phyloP scores from a whole-genome alignment of 2,113 vertebrate species.

The Zingel zingel region DNA sequence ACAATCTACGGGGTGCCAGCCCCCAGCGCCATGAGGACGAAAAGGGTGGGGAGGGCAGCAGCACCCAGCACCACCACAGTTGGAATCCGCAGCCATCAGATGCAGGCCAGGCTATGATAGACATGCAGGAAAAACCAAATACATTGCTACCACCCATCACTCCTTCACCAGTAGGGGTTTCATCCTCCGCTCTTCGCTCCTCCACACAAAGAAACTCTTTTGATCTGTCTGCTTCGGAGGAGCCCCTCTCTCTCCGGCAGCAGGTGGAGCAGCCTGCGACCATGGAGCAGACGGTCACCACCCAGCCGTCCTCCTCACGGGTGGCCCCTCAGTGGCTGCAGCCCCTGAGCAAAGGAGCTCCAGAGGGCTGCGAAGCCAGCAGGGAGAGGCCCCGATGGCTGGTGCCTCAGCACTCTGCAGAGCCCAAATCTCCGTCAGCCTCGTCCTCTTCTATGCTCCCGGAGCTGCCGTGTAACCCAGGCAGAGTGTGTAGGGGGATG shows the following conservation, averaged over 20 bases:
- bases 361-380: constrained; percentile 62
- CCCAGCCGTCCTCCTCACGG: constrained; percentile 76
- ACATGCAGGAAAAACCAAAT: constrained; percentile 73
- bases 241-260: constrained; percentile 74
- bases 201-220: constrained; percentile 60
- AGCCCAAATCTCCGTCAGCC: constrained; percentile 56
- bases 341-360: constrained; percentile 71
- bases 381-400: constrained; percentile 86
- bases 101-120: constrained; percentile 49
- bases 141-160: constrained; percentile 39
- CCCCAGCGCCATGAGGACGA: constrained; percentile 66
- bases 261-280: constrained; percentile 79
- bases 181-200: constrained; percentile 6
- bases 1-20: constrained; percentile 74
- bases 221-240: constrained; percentile 62
- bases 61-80: constrained; percentile 46
- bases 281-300: constrained; percentile 80
- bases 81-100: constrained; percentile 34
- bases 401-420: constrained; percentile 73
- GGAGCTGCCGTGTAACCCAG: constrained; percentile 71
- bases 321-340: constrained; percentile 88
- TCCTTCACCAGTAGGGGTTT: constrained; percentile 29
- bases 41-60: constrained; percentile 38
- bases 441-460: constrained; percentile 74
- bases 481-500: constrained; percentile 67